Conservation (phyloP, 2,113 vertebrate species). For the Oncorhynchus nerka region DNA sequence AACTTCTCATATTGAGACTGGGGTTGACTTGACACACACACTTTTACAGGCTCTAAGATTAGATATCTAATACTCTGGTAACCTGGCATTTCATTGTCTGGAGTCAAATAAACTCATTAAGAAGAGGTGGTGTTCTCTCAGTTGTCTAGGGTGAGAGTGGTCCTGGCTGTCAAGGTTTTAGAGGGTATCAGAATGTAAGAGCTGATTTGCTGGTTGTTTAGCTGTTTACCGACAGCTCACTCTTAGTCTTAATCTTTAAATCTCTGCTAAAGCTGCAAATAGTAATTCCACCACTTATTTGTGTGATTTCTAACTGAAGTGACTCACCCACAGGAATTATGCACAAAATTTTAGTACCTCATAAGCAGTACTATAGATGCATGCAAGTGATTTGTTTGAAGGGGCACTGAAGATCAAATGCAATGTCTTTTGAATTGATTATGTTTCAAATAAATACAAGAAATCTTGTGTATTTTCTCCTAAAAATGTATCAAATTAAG, state of each 20-base stretch:
- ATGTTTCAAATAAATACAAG: too few relatives aligned
- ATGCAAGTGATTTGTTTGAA: too few relatives aligned
- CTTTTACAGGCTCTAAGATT: constrained; percentile 29
- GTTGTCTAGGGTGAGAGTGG: constrained; percentile 48
- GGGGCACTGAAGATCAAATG: too few relatives aligned
- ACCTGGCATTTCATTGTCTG: constrained; percentile 60
- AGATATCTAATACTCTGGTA: constrained; percentile 53
- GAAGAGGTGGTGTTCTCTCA: constrained; percentile 43
- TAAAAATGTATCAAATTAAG: neutral
- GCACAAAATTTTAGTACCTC: neutral
- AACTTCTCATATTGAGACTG: too few relatives aligned
- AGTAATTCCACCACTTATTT: constrained; percentile 23
- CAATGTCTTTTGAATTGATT: too few relatives aligned
- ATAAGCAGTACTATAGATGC: neutral
- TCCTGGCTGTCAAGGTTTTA: constrained; percentile 50
- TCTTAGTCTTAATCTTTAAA: constrained; percentile 15
- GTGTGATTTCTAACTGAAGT: constrained; percentile 7
- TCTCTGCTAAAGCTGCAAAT: constrained; percentile 24
- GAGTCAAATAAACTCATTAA: constrained; percentile 63
- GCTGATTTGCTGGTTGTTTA: constrained; percentile 55
- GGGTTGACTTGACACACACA: neutral
- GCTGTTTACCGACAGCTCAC: constrained; percentile 34
- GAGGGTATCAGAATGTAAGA: constrained; percentile 51
- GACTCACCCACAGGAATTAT: constrained; percentile 45
- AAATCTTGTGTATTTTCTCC: neutral